Percentiles rank a stretch among this genome's conserved stretches.
These are phyloP conservation scores for Mongoloraphidia duomilia DNA, from an alignment of 2,888 invertebrate genomes.

Conservation along the genomic window DNA sequence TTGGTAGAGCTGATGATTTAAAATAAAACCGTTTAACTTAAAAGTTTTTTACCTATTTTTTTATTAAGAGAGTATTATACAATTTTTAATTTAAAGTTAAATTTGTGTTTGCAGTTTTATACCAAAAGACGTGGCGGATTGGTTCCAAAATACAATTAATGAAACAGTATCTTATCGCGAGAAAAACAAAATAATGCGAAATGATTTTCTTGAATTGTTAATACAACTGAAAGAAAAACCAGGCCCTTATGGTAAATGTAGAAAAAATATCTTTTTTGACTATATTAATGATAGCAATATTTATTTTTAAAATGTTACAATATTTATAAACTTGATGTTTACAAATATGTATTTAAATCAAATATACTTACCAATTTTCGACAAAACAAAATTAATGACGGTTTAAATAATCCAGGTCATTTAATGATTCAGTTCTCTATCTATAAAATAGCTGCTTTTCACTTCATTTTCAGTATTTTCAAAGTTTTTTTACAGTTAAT, in stretches of 20 bases:
- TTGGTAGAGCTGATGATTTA: too few species aligned
- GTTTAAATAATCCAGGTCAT: too few species aligned
- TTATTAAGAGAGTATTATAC: background rate
- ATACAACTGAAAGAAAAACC: slow-evolving; percentile 20
- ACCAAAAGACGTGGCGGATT: slow-evolving; percentile 18
- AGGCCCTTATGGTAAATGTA: slow-evolving; percentile 8
- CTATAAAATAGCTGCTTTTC: too few species aligned
- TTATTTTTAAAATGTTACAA: too few species aligned
- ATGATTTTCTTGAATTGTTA: slow-evolving; percentile 30
- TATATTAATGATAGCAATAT: background rate
- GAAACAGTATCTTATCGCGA: slow-evolving; percentile 25
- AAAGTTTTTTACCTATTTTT: too few species aligned
- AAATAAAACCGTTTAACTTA: too few species aligned
- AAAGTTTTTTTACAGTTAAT: too few species aligned
- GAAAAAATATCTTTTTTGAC: background rate
- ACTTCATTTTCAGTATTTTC: too few species aligned
- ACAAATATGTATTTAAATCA: background rate
- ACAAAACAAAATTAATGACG: too few species aligned
- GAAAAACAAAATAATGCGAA: slow-evolving; percentile 24
- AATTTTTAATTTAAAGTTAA: background rate
- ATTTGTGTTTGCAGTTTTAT: slow-evolving; percentile 12
- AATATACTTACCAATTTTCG: background rate
- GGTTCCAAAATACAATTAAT: slow-evolving; percentile 22
- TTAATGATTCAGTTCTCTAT: too few species aligned
- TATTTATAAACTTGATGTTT: too few species aligned